Base-by-base conservation (phyloP, 2,888 invertebrate species). In the Mimachlamys varia region DNA sequence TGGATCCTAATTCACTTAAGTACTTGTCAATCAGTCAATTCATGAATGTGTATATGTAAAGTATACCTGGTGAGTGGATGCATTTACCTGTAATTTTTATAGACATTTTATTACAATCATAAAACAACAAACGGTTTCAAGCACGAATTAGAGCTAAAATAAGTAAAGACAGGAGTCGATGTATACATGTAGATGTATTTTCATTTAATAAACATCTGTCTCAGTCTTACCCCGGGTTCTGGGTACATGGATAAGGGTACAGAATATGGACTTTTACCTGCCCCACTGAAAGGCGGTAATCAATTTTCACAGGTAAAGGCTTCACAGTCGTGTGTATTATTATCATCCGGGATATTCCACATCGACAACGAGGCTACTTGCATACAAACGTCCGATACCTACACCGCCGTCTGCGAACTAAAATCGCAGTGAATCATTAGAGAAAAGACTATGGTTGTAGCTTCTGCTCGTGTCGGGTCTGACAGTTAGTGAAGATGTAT, bases 261-360 rank as follows among this genome's bases (percentile, higher is more conserved):
- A 58, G 33, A 13, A 33, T 15, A 12, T 76, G 33, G 62, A 62
- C 62, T 62, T 62, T 62, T 62, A 62, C 62, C 62, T 62, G 62
- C 62, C n/a, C 22, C 62, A 22, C 22, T 62, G n/a, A 22, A 62
- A n/a, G 62, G 58, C 58, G 58, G 58, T 58, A 58, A 58, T 58
- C 19, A 58, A 58, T 58, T 58, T 58, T 58, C 17, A 76, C 76
- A 76, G 76, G 76, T 76, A 33, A 76, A 76, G 27, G 13, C 62
- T n/a, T 10, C n/a, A n/a, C 0, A 12, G 2, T 22, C 22, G 33
- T 12, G 76, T 62, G 76, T 76, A 76, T 76, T 76, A 76, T 76
- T 76, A 76, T 76, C 76, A 76, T 76, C 76, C 76, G 76, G 76
- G 76, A 76, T 76, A 76, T 76, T 76, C 76, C 76, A 76, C 76